phyloP scores from a whole-genome alignment of 2,797 vertebrate genomes.

The Manis pentadactyla region DNA sequence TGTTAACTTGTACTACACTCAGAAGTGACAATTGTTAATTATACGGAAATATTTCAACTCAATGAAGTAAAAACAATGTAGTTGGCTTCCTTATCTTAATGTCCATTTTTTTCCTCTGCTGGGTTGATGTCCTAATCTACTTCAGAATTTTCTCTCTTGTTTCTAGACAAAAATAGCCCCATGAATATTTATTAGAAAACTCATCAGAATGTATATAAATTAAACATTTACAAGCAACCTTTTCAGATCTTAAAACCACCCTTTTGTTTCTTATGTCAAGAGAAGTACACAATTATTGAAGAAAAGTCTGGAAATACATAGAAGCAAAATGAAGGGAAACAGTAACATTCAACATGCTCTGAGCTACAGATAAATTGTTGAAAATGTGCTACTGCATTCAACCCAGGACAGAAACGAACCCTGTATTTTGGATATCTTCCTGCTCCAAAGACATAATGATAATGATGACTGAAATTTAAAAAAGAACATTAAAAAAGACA shows the following conservation, averaged over 20 bases:
- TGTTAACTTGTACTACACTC: neutral
- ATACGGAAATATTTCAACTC: conserved; percentile 53
- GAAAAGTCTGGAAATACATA: neutral
- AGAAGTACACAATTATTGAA: neutral
- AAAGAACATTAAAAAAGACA: neutral
- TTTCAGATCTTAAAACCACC: neutral
- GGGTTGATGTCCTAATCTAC: conserved; percentile 16
- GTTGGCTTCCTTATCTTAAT: neutral
- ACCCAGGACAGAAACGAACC: neutral
- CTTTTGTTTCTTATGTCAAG: neutral
- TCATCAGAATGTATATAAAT: neutral
- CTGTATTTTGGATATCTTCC: neutral
- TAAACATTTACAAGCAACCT: neutral
- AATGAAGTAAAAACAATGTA: conserved; percentile 15
- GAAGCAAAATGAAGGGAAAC: neutral
- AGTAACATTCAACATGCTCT: no score
- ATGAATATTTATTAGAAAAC: conserved; percentile 49
- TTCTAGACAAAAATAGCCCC: neutral
- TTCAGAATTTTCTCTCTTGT: neutral
- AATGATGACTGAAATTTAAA: neutral
- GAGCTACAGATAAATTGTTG: neutral
- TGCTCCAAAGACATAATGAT: neutral
- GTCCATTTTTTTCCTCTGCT: neutral
- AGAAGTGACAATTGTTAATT: conserved; percentile 40
- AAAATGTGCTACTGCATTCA: neutral